Evolutionary conservation across 2,888 invertebrate genomes (phyloP), one percentile per base, ranked within the genome.

Genomic region (Campaea margaritaria): DNA sequence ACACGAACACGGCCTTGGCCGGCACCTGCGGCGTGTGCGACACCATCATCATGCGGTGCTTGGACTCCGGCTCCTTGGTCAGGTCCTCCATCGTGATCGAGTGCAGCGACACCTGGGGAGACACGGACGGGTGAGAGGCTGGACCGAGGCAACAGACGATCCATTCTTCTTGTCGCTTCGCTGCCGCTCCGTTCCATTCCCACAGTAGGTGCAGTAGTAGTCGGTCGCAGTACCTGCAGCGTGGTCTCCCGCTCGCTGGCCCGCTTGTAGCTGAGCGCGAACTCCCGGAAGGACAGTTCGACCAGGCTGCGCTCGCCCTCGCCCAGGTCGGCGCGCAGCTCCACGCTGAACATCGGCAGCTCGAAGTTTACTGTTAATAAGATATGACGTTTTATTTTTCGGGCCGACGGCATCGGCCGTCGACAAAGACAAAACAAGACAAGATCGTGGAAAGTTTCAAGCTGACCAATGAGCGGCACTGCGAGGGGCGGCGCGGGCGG

Each of bases 61-160:
- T 95, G 0, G 97, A 96, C 43, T 96, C 96, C 15, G 94, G 93
- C 1, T 96, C 94, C 76, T 96, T 95, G 8, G 96, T 94, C 3
- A 98, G 93, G 87, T 99, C 98, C 83, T 98, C 98, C 96, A 99
- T 97, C 3, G 96, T 93, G 16, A 99, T 94, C 0, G 98, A 97
- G 68, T 96, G 95, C 8, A 99, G 89, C 0, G 97, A 95, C 12
- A 97, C 95, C 93, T 95, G 72, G n/a, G 2, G 15, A 0, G 5
- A 5, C 21, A 5, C 21, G 21, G 21, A 21, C 21, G 21, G 3
- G 21, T 21, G 21, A 21, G 21, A 21, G 21, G 3, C 3, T 21
- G 21, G 21, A 5, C 3, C 21, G 21, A 5, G 21, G 21, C 21
- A n/a, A n/a, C n/a, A n/a, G n/a, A n/a, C n/a, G n/a, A n/a, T n/a